Base-by-base conservation (phyloP, 2,797 vertebrate species). In the Coregonus ussuriensis region DNA sequence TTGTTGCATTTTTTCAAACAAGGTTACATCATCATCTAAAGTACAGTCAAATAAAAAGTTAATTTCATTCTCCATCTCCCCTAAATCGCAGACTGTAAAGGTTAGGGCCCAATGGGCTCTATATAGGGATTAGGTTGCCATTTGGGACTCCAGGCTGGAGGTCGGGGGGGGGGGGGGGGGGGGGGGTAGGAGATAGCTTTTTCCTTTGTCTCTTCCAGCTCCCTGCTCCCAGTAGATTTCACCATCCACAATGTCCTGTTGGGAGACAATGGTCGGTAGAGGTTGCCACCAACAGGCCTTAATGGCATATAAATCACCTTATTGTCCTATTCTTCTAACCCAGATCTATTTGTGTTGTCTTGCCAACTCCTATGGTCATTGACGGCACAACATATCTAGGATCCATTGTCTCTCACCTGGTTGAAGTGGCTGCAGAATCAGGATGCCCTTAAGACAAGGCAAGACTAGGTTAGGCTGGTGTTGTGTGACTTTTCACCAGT, bases 401-500 rank as follows among this genome's bases (percentile, higher is more conserved):
- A 41, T 41, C 54, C 15, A 18, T 18, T 59, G 6, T n/a, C n/a
- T 59, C 1, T 59, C 18, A 18, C 54, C 5, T 59, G 54, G 77
- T 70, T 68, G 31, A 75, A 21, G 25, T 77, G 29, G 25, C 74
- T 54, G 21, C 74, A 41, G 41, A 41, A 41, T 9, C 41, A 41
- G 69, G 21, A 54, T 70, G 73, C 13, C 78, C 74, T 69, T 62
- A 21, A 56, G 65, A 71, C 51, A 53, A 56, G 65, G 67, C 51
- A 53, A 41, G 7, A 41, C 73, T 25, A 25, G 1, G 25, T 1
- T 72, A 56, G 79, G 74, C 56, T 74, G 25, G 25, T 29, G 33
- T 33, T 73, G 37, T 54, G 71, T 59, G 63, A 81, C 77, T 79
- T 75, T 77, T 82, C 85, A 86, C 82, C 59, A 11, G 37, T 67